A percentile compares a stretch with the other conserved stretches of the same genome.
phyloP scores from a whole-genome alignment of 2,888 invertebrate species.

The Caenorhabditis becei region DNA sequence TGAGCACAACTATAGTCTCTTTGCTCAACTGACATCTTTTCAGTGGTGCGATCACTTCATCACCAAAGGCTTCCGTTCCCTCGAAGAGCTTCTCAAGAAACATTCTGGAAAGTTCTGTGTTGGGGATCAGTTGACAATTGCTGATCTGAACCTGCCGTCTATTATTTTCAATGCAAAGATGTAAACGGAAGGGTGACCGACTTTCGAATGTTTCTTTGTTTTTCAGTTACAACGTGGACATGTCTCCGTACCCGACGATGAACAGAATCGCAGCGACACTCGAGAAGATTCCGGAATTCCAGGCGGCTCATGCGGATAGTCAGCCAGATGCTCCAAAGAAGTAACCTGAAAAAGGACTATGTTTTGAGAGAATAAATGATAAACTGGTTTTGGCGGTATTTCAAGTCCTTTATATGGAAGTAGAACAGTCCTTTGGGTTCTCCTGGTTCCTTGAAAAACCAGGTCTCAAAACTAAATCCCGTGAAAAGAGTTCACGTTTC shows the following conservation, averaged over 20 bases:
- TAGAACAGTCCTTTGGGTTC: too few species aligned
- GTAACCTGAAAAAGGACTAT: conserved; percentile 84
- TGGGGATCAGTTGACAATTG: conserved; percentile 93
- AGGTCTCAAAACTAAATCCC: too few species aligned
- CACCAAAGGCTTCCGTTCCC: conserved; percentile 84
- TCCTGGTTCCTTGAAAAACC: too few species aligned
- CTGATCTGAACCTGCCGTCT: conserved; percentile 95
- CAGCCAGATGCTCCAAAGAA: conserved; percentile 87
- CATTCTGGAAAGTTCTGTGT: conserved; percentile 86
- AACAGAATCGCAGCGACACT: conserved; percentile 90
- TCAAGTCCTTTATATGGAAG: too few species aligned
- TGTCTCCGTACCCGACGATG: conserved; percentile 92
- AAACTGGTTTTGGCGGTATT: too few species aligned
- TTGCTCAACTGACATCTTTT: too few species aligned
- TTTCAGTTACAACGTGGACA: conserved; percentile 92
- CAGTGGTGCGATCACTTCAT: conserved; percentile 80
- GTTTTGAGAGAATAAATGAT: too few species aligned
- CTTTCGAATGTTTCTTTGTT: neutral
- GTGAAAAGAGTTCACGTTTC: too few species aligned
- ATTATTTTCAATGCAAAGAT: conserved; percentile 89
- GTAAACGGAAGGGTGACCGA: neutral
- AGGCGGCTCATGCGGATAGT: conserved; percentile 91
- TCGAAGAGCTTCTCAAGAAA: conserved; percentile 90
- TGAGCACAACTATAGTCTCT: too few species aligned
- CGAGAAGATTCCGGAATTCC: conserved; percentile 91